Evolutionary conservation across 2,797 vertebrate genomes (phyloP).

Genomic region (Mus spretus): DNA sequence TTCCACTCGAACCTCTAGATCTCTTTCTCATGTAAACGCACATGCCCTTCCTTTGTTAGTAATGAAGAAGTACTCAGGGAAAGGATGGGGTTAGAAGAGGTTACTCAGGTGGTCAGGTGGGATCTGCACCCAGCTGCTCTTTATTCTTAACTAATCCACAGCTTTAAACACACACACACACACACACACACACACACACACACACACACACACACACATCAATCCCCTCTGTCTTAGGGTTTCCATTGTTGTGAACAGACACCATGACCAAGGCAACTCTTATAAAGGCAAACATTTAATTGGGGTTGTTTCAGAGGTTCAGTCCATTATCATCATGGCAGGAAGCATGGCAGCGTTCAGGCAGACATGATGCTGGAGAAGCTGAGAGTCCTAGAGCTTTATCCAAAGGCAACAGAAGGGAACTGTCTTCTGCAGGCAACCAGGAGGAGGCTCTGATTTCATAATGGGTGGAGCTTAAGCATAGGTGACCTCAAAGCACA

Average conservation of each 20-base stretch:
- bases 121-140: too few relatives aligned
- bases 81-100: not conserved
- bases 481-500: not conserved
- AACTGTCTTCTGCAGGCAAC: not conserved
- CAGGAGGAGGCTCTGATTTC: not conserved
- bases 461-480: not conserved
- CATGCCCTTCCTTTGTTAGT: not conserved
- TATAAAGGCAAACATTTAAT: not conserved
- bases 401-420: not conserved
- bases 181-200: too few relatives aligned
- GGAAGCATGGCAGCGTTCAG: not conserved
- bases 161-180: too few relatives aligned
- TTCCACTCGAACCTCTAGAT: not conserved
- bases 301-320: not conserved
- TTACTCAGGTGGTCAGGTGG: not conserved
- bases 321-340: not conserved
- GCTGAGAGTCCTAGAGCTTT: not conserved
- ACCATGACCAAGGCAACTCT: not conserved
- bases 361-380: not conserved
- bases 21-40: not conserved
- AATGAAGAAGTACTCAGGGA: not conserved
- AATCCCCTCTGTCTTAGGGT: not conserved
- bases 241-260: not conserved
- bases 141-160: too few relatives aligned
- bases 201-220: too few relatives aligned